Evolutionary conservation across 2,113 vertebrate genomes (phyloP).

Genomic region (Octodon degus): DNA sequence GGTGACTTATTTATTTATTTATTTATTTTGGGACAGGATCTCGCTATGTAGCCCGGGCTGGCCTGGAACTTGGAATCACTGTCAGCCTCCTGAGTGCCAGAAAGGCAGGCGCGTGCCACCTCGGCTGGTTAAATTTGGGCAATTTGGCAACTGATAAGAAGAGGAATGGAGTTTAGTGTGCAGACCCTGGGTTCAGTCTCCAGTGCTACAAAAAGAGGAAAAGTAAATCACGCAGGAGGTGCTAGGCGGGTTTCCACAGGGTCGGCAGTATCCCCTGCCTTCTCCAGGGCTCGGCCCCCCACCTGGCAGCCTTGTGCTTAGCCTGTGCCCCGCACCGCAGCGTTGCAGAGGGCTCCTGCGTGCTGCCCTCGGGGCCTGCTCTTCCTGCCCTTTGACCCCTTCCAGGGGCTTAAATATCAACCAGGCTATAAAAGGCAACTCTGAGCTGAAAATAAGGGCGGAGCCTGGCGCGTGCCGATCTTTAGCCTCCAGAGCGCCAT

Average conservation of each 20-base stretch:
- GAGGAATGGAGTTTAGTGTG: background rate
- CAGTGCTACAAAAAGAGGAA: background rate
- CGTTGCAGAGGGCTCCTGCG: rapidly evolving
- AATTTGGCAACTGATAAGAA: background rate
- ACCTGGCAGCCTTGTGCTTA: background rate
- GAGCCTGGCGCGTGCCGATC: background rate
- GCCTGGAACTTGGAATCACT: too few species aligned
- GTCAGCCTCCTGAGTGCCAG: too few species aligned
- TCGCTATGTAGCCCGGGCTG: background rate
- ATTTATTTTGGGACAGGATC: background rate
- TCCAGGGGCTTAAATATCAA: background rate
- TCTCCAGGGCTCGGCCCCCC: rapidly evolving
- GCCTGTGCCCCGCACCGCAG: background rate
- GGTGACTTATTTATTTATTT: too few species aligned
- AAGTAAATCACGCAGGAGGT: background rate
- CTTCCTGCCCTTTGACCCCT: background rate
- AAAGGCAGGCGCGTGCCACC: background rate
- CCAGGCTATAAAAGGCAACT: constrained; percentile 53
- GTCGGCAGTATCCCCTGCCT: too few species aligned
- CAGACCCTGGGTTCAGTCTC: background rate
- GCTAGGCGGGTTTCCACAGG: background rate
- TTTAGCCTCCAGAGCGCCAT: background rate
- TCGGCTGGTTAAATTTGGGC: background rate
- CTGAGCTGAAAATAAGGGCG: background rate
- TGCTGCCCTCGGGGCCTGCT: background rate